Evolutionary conservation across 2,113 vertebrate genomes (phyloP), one percentile per base, ranked within the genome.

Genomic region (Heliornis fulica): DNA sequence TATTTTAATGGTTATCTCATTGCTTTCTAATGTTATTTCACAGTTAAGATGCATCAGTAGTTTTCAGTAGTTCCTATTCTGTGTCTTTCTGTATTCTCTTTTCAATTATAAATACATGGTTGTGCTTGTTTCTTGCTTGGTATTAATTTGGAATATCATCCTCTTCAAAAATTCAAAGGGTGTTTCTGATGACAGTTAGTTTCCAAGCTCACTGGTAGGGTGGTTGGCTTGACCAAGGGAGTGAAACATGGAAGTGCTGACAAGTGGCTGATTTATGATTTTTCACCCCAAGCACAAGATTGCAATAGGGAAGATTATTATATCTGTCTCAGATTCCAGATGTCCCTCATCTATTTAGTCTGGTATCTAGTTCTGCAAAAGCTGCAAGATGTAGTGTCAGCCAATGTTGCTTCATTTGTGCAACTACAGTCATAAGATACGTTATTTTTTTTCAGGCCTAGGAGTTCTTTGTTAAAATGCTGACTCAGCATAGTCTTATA

Each of bases 181-280:
- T 50, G 82, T 45, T 92, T 71, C 83, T 86, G 76, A 3, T 53
- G 61, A 26, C 77, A 38, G 20, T 91, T 81, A 10, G 53, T 94
- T 87, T 84, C 76, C 45, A 41, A 41, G 61, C 77, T 87, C 31
- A 54, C 28, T 57, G 83, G 57, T 89, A 23, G 31, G 32, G 14
- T 68, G 74, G 56, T 54, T 93, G 69, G 28, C 50, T 84, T 85
- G 78, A 84, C 81, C 81, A 81, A 71, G 74, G 56, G 57, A 75
- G 61, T 68, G 65, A 87, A 71, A 64, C 2, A 1, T 84, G 63
- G 61, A 93, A 91, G 54, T 87, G 65, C 79, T 97, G 81, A 79
- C 89, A 94, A 93, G 89, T 17, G 65, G 9, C 72, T 92, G 83
- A 59, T 71, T 54, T 86, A 84, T 81, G 53, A 92, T 78, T 90